phyloP scores from a whole-genome alignment of 2,888 invertebrate genomes.

The Dynastes maya region DNA sequence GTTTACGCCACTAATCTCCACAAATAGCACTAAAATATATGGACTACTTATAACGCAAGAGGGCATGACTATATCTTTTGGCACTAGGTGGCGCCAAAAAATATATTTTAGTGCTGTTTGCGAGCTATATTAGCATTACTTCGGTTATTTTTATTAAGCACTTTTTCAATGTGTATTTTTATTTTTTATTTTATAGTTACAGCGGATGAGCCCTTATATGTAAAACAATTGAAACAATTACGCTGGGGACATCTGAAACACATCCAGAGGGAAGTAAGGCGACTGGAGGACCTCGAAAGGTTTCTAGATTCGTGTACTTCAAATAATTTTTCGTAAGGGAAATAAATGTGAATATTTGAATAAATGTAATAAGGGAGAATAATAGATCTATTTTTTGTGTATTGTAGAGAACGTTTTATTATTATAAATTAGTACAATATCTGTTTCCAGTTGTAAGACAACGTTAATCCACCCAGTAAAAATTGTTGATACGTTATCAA shows the following conservation, averaged over 20 bases:
- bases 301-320: slow-evolving; percentile 67
- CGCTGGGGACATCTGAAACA: slow-evolving; percentile 71
- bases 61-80: too few relatives aligned
- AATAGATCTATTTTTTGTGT: neutral
- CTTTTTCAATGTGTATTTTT: too few relatives aligned
- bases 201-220: slow-evolving; percentile 64
- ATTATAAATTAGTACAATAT: neutral
- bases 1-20: too few relatives aligned
- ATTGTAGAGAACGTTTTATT: neutral
- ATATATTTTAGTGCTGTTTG: too few relatives aligned
- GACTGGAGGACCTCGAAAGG: slow-evolving; percentile 69
- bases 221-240: slow-evolving; percentile 69
- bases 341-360: slow-evolving; percentile 12
- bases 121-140: too few relatives aligned
- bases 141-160: too few relatives aligned
- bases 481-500: too few relatives aligned
- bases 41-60: too few relatives aligned
- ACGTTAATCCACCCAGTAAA: too few relatives aligned
- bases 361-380: slow-evolving; percentile 21
- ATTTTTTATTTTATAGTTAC: slow-evolving; percentile 9
- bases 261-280: slow-evolving; percentile 69
- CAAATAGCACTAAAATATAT: too few relatives aligned
- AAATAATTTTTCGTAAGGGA: slow-evolving; percentile 53
- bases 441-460: neutral
- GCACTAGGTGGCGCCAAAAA: too few relatives aligned